Percentiles rank a stretch among this genome's conserved stretches.
Evolutionary conservation across 2,888 invertebrate species (phyloP).

Genomic region (Galeruca laticollis): DNA sequence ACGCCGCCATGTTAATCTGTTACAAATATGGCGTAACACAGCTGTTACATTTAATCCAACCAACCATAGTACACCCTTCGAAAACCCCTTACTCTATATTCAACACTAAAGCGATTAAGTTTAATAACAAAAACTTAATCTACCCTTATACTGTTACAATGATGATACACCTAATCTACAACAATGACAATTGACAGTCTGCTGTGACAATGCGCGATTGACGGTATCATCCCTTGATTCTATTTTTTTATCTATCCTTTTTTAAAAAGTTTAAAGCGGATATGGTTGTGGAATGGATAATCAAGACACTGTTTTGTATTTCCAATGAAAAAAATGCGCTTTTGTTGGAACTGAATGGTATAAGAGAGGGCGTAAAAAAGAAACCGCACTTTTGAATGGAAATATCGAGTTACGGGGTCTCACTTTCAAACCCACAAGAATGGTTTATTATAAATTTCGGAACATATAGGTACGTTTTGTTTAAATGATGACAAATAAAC

Average conservation of each 20-base stretch:
- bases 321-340: slow-evolving; percentile 51
- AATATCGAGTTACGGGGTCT: slow-evolving; percentile 58
- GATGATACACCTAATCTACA: slow-evolving; percentile 47
- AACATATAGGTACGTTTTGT: background rate
- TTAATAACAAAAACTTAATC: slow-evolving; percentile 53
- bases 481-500: background rate
- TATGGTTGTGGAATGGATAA: slow-evolving; percentile 43
- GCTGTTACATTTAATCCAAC: slow-evolving; percentile 44
- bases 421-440: slow-evolving; percentile 34
- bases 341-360: slow-evolving; percentile 54
- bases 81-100: slow-evolving; percentile 21
- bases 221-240: slow-evolving; percentile 40
- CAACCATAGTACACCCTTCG: slow-evolving; percentile 41
- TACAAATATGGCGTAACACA: slow-evolving; percentile 45
- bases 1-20: slow-evolving; percentile 25
- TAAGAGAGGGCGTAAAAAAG: slow-evolving; percentile 51
- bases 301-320: slow-evolving; percentile 39
- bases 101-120: slow-evolving; percentile 53
- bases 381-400: slow-evolving; percentile 58
- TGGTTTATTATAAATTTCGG: slow-evolving; percentile 14
- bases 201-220: slow-evolving; percentile 40
- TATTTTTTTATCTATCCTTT: slow-evolving; percentile 22
- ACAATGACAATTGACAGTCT: slow-evolving; percentile 41
- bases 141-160: slow-evolving; percentile 50
- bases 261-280: slow-evolving; percentile 41